Evolutionary conservation across 2,113 vertebrate genomes (phyloP).

Genomic region (Pangasianodon hypophthalmus): DNA sequence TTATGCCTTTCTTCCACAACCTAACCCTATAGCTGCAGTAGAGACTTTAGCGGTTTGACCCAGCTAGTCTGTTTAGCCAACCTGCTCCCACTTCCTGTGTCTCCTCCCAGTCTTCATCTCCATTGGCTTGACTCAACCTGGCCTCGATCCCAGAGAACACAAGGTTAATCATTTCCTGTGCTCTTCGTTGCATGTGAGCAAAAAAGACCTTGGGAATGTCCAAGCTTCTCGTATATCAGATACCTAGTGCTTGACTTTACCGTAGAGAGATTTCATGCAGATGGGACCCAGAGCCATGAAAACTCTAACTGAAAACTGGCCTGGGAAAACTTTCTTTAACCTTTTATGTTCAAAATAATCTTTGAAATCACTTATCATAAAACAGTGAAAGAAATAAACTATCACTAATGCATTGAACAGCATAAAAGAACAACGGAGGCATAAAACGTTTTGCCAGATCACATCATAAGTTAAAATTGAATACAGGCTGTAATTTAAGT

Average conservation of each 20-base stretch:
- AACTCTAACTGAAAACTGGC: not conserved
- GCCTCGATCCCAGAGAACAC: slow-evolving; percentile 30
- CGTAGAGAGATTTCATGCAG: not conserved
- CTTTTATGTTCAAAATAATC: not conserved
- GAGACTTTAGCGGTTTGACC: not conserved
- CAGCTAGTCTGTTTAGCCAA: slow-evolving; percentile 35
- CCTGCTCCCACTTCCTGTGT: slow-evolving; percentile 34
- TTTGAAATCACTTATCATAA: not conserved
- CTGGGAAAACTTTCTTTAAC: not conserved
- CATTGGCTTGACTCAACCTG: slow-evolving; percentile 28
- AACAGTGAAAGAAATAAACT: not conserved
- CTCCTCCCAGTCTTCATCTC: slow-evolving; percentile 7
- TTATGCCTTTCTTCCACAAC: not conserved
- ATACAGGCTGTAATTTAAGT: not conserved
- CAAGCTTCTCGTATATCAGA: slow-evolving; percentile 24
- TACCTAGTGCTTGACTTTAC: slow-evolving; percentile 6
- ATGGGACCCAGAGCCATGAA: not conserved
- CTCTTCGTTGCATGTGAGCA: slow-evolving; percentile 22
- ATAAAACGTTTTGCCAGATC: not conserved
- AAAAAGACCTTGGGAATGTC: slow-evolving; percentile 40
- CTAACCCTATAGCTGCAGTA: not conserved
- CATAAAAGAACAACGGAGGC: not conserved
- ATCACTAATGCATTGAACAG: not conserved
- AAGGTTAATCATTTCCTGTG: slow-evolving; percentile 55
- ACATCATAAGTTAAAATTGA: not conserved